Evolutionary conservation across 2,113 vertebrate species (phyloP).

Genomic region (Elachura formosa): DNA sequence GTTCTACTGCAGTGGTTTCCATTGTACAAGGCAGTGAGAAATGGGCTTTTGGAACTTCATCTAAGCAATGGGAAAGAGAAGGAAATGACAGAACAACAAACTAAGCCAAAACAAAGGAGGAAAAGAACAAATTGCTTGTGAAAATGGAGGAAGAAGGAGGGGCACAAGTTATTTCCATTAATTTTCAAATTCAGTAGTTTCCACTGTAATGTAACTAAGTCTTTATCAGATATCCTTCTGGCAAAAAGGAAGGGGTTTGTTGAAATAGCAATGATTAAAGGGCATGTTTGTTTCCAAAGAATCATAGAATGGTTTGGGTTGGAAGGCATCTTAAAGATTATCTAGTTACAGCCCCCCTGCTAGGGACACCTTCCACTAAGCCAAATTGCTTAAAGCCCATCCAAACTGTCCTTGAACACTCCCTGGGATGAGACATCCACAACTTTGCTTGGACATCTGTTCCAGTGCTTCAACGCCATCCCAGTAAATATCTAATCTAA

Average conservation of each 20-base stretch:
- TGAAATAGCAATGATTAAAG: background rate
- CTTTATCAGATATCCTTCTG: background rate
- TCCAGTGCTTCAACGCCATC: background rate
- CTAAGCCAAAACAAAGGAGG: background rate
- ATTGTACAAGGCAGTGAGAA: background rate
- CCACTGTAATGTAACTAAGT: background rate
- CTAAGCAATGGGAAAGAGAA: background rate
- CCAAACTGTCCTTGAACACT: background rate
- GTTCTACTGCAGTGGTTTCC: background rate
- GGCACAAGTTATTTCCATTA: background rate
- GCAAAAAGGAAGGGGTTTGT: background rate
- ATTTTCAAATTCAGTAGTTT: background rate
- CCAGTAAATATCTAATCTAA: background rate
- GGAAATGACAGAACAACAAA: background rate
- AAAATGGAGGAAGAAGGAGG: background rate
- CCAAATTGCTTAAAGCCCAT: background rate
- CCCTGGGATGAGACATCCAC: background rate
- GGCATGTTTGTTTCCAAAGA: background rate
- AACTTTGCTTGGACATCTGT: background rate
- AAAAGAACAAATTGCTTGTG: background rate
- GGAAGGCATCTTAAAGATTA: background rate
- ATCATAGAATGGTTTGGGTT: background rate
- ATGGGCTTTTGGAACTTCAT: background rate
- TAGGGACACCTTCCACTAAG: background rate
- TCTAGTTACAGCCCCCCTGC: background rate